Conservation (phyloP, 1,140 invertebrate genomes). For the Muscidifurax raptorellus region DNA sequence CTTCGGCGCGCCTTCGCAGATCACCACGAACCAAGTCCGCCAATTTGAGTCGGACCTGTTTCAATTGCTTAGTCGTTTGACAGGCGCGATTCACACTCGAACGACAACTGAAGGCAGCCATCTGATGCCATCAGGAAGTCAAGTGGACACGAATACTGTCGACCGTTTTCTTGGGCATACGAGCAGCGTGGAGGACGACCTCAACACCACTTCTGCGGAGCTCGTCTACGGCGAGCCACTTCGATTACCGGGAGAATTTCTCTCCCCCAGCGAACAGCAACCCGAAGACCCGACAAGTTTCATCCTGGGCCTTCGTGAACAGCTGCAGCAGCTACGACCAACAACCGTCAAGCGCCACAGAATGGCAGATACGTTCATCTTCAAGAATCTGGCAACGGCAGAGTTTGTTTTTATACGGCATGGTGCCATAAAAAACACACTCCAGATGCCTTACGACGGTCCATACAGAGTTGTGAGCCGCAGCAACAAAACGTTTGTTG, state of each 20-base stretch:
- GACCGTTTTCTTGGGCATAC: neutral
- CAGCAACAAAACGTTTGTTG: constrained; percentile 58
- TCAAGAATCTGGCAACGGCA: too few species aligned
- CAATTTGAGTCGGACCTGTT: too few species aligned
- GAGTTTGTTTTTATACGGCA: too few species aligned
- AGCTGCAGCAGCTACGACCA: constrained; percentile 22
- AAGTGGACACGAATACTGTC: neutral
- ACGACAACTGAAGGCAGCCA: too few species aligned
- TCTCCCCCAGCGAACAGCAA: neutral
- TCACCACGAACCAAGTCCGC: too few species aligned
- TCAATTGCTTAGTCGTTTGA: too few species aligned
- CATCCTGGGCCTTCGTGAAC: neutral
- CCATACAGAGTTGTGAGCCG: constrained; percentile 63
- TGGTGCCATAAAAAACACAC: too few species aligned
- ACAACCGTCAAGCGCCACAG: constrained; percentile 43
- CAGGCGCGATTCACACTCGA: too few species aligned
- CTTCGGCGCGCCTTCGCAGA: too few species aligned
- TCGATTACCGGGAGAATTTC: neutral
- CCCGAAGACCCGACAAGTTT: neutral
- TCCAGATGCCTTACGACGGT: constrained; percentile 66
- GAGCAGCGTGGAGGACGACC: neutral
- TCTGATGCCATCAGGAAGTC: neutral
- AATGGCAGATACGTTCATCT: constrained; percentile 43
- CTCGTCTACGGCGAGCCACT: neutral
- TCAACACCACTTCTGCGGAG: neutral